Percentiles rank a stretch among this genome's conserved stretches.
phyloP scores from a whole-genome alignment of 2,888 invertebrate species.

The Sabellastarte sp. region DNA sequence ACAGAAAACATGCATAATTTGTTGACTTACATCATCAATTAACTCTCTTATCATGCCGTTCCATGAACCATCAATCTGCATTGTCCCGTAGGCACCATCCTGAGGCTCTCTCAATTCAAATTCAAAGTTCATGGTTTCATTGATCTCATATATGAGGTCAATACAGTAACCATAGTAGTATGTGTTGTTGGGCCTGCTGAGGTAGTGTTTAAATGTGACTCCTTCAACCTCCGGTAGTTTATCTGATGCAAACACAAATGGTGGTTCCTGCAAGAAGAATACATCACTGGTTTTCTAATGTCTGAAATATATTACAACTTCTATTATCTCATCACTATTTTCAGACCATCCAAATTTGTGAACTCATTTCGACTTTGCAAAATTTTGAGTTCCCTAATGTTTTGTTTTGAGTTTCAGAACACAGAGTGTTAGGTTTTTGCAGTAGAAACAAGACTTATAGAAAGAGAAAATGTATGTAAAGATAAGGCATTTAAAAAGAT shows the following conservation, averaged over 20 bases:
- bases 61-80: slow-evolving; percentile 67
- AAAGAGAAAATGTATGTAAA: no score
- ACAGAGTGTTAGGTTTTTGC: no score
- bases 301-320: no score
- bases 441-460: no score
- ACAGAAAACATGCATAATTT: no score
- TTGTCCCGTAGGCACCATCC: slow-evolving; percentile 82
- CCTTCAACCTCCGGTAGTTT: slow-evolving; percentile 10
- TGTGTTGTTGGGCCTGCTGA: background rate
- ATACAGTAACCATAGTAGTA: slow-evolving; percentile 80
- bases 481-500: no score
- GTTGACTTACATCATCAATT: slow-evolving; percentile 43
- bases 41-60: slow-evolving; percentile 52
- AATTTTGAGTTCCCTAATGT: no score
- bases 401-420: no score
- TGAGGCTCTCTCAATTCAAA: slow-evolving; percentile 71
- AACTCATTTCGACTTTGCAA: no score
- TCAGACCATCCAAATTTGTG: no score
- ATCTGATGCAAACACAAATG: slow-evolving; percentile 60
- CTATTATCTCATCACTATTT: no score
- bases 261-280: slow-evolving; percentile 61
- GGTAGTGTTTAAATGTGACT: slow-evolving; percentile 12
- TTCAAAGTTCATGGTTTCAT: slow-evolving; percentile 78
- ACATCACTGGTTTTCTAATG: no score
- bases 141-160: slow-evolving; percentile 85